Base-by-base conservation (phyloP, 2,888 invertebrate species). In the Isotomurus palustris region DNA sequence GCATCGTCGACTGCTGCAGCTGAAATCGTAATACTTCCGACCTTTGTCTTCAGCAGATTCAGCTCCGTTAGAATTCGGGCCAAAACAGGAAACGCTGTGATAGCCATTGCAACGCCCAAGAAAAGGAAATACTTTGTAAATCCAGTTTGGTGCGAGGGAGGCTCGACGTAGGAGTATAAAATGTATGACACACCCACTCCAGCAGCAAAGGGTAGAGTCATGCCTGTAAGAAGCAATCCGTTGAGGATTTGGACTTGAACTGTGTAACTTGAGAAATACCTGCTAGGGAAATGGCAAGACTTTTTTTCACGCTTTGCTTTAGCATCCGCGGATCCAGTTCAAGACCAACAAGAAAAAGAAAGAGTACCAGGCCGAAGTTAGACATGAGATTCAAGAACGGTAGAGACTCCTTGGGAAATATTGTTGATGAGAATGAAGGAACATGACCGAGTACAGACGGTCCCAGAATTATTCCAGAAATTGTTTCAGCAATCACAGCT, bases 401-500 rank as follows among this genome's bases (percentile, higher is more conserved):
- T 0, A 66, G 47, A 3, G 62, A 63, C 1, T 51, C 29, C 25
- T 49, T 47, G 1, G 66, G 60, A 47, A 63, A 66, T 1, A 66
- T 40, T 1, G 54, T 29, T 2, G 41, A 40, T 2, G 56, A 48
- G 54, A 53, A 66, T 5, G 54, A 21, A 3, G 62, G 60, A 24
- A 63, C 54, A 35, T 63, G 62, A 5, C 65, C 65, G 21, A 60
- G 36, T 0, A 32, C 58, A 0, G 66, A 60, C 1, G 66, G 66
- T 4, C 66, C 66, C 1, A 63, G 41, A 8, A 66, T 25, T 1
- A 66, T 66, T n/a, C 66, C 66, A 4, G 60, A 60, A 29, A 66
- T 58, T 12, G 52, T 66, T 52, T 66, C 66, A 8, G 62, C 62
- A 19, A 66, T 66, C 2, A 66, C 66, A 19, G 62, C 59, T 59